Percentiles rank a stretch among this genome's conserved stretches.
Conservation (phyloP, 2,888 invertebrate species). For the Agonopterix subpropinquella region DNA sequence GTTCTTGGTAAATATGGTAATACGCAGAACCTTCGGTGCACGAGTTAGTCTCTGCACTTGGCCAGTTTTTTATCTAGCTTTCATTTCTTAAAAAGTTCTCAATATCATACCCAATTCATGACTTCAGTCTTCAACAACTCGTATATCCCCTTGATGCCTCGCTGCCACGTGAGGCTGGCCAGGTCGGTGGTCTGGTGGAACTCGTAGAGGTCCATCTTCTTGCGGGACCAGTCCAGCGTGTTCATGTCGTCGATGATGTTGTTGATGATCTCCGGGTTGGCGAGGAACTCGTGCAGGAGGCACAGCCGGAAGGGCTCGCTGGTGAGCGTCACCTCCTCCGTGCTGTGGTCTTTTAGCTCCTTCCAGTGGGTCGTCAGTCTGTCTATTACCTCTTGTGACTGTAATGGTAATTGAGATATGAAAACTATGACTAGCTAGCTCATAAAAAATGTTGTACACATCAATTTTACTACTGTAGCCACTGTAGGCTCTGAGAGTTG, state of each 20-base stretch:
- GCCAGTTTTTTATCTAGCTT: too few relatives aligned
- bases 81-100: constrained; percentile 12
- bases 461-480: too few relatives aligned
- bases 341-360: constrained; percentile 45
- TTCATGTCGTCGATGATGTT: constrained; percentile 81
- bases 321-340: constrained; percentile 68
- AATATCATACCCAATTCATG: constrained; percentile 75
- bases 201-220: constrained; percentile 92
- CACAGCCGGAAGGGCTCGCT: constrained; percentile 81
- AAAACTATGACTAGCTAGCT: not conserved
- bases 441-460: too few relatives aligned
- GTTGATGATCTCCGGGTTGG: constrained; percentile 72
- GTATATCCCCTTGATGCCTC: constrained; percentile 78
- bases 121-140: constrained; percentile 79
- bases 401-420: constrained; percentile 16
- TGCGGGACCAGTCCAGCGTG: constrained; percentile 81
- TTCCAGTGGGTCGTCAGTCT: constrained; percentile 65
- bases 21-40: too few relatives aligned
- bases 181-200: constrained; percentile 89
- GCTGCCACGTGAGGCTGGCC: constrained; percentile 69
- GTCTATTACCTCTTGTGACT: constrained; percentile 57
- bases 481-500: too few relatives aligned
- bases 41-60: too few relatives aligned
- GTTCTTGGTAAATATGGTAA: too few relatives aligned
- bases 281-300: constrained; percentile 78